Percentiles rank a stretch among this genome's conserved stretches.
Conservation (phyloP, 2,113 vertebrate species). For the Pterocles gutturalis region DNA sequence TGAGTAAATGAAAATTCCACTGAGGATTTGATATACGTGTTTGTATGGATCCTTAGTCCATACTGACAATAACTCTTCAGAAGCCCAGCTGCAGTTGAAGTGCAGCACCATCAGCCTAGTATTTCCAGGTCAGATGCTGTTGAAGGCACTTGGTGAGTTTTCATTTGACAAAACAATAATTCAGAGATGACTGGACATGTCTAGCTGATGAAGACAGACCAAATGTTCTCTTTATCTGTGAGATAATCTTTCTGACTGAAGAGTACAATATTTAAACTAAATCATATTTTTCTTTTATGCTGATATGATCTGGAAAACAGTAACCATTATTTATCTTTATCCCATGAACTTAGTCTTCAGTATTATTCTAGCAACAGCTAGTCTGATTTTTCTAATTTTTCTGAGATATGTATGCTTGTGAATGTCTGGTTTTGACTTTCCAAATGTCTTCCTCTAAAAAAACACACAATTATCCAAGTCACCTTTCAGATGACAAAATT, state of each 20-base stretch:
- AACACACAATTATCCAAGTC: neutral
- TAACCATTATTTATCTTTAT: neutral
- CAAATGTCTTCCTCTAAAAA: neutral
- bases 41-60: neutral
- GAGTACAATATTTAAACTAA: neutral
- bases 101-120: neutral
- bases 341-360: neutral
- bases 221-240: neutral
- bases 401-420: neutral
- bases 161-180: constrained; percentile 42
- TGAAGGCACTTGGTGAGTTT: neutral
- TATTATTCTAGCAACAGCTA: neutral
- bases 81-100: neutral
- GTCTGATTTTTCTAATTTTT: neutral
- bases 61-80: neutral
- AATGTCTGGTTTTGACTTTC: neutral
- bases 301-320: neutral
- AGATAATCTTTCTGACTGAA: neutral
- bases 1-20: neutral
- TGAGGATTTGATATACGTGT: neutral
- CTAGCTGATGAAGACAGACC: neutral
- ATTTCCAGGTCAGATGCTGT: constrained; percentile 25
- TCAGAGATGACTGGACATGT: constrained; percentile 37
- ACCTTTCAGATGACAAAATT: neutral
- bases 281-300: neutral